phyloP scores from a whole-genome alignment of 2,113 vertebrate genomes.

The Rafetus swinhoei region DNA sequence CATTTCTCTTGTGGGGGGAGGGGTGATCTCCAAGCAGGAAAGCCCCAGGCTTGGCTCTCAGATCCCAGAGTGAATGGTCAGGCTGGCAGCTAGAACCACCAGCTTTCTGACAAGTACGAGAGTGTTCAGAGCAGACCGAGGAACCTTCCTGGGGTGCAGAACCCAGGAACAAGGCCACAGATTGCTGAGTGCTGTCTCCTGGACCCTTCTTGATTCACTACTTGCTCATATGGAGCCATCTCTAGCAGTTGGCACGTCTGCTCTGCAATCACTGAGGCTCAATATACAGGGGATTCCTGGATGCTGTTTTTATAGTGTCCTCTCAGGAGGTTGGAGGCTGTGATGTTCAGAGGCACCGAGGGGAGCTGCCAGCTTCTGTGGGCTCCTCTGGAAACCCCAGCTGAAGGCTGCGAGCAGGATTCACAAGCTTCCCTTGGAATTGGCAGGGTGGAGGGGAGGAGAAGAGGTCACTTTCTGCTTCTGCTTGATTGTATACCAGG shows the following conservation, averaged over 20 bases:
- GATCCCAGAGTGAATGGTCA: no score
- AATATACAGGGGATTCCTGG: not conserved
- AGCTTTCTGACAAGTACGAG: not conserved
- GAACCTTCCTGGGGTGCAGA: not conserved
- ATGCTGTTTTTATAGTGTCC: not conserved
- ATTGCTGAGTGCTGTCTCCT: not conserved
- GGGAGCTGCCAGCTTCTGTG: not conserved
- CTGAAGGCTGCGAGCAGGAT: not conserved
- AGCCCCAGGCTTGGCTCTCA: not conserved
- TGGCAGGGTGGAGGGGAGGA: accelerated
- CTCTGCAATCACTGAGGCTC: not conserved
- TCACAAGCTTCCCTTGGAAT: not conserved
- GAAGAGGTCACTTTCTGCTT: not conserved
- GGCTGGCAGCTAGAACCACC: not conserved
- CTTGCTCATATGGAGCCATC: not conserved
- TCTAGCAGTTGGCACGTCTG: not conserved
- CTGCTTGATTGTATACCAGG: not conserved
- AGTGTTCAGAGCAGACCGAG: not conserved
- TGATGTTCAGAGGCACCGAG: not conserved
- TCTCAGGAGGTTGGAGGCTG: not conserved
- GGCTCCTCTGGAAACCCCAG: not conserved
- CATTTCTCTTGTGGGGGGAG: not conserved
- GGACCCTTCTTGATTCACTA: not conserved
- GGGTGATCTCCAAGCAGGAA: not conserved
- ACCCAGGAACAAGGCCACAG: not conserved